These are phyloP conservation scores for Sphaerophoria rueppellii DNA, from an alignment of 2,888 invertebrate genomes.

Conservation along the genomic window DNA sequence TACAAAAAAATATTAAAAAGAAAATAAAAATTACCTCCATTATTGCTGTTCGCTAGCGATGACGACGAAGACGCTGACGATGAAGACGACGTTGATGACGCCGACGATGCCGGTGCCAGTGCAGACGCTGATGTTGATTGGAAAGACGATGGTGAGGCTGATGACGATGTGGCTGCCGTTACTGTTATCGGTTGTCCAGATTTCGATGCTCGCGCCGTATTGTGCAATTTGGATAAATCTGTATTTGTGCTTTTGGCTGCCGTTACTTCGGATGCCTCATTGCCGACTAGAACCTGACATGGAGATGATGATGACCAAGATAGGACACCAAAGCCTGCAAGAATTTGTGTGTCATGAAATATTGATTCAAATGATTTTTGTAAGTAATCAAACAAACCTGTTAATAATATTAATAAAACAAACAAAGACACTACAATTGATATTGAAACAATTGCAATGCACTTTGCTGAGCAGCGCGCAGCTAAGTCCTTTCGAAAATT, in stretches of 20 bases:
- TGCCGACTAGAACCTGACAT: conserved; percentile 92
- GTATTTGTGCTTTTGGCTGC: conserved; percentile 88
- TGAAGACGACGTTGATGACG: conserved; percentile 81
- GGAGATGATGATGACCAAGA: conserved; percentile 93
- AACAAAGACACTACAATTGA: conserved; percentile 91
- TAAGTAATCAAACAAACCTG: conserved; percentile 85
- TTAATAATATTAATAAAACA: conserved; percentile 93
- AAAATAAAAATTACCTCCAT: conserved; percentile 58
- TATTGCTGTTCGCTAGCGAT: conserved; percentile 79
- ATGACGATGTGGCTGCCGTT: conserved; percentile 78
- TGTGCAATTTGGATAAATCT: conserved; percentile 88
- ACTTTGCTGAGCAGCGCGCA: conserved; percentile 95
- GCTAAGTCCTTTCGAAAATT: conserved; percentile 94
- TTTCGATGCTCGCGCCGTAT: conserved; percentile 85
- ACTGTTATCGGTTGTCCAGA: conserved; percentile 83
- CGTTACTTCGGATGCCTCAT: conserved; percentile 87
- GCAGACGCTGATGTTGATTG: conserved; percentile 86
- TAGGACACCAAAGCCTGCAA: conserved; percentile 89
- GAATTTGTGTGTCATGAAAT: neutral
- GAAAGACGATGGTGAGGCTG: conserved; percentile 86
- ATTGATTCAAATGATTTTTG: neutral
- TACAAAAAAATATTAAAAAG: neutral
- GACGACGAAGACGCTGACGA: conserved; percentile 88
- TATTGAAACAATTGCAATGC: conserved; percentile 94
- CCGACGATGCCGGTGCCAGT: conserved; percentile 82